A percentile compares a stretch with the other conserved stretches of the same genome.
Conservation (phyloP, 1,140 invertebrate species). For the Oncopeltus fasciatus region DNA sequence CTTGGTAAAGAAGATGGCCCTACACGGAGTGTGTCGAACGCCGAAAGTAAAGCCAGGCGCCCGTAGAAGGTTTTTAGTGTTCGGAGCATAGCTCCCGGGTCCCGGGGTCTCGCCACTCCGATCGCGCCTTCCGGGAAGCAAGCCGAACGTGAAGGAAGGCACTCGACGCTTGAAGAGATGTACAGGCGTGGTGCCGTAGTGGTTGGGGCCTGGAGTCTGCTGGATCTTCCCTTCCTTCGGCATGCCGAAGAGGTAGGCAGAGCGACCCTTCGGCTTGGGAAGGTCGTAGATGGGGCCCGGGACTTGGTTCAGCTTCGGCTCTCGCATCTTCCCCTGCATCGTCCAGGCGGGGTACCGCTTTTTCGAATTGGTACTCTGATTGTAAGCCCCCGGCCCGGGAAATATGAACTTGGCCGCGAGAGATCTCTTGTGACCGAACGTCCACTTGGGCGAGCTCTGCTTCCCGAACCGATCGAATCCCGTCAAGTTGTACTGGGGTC, state of each 20-base stretch:
- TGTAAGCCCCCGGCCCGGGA: background rate
- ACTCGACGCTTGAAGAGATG: background rate
- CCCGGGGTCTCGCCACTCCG: background rate
- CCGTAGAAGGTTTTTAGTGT: background rate
- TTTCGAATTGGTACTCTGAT: background rate
- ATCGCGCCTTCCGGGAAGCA: background rate
- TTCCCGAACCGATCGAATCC: background rate
- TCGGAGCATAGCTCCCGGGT: background rate
- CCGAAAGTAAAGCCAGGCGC: background rate
- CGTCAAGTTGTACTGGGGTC: background rate
- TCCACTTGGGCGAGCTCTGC: background rate
- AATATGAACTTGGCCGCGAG: background rate
- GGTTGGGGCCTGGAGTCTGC: background rate
- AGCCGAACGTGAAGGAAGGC: background rate
- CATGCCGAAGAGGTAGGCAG: background rate
- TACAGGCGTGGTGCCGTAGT: background rate
- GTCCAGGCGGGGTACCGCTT: background rate
- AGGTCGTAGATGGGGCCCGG: background rate
- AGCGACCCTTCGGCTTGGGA: background rate
- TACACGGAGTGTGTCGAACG: background rate
- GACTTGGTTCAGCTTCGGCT: background rate
- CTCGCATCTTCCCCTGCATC: background rate
- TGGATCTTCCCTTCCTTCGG: background rate
- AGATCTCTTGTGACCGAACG: background rate
- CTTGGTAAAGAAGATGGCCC: background rate